Base-by-base conservation (phyloP, 2,113 vertebrate genomes). In the Daubentonia madagascariensis region DNA sequence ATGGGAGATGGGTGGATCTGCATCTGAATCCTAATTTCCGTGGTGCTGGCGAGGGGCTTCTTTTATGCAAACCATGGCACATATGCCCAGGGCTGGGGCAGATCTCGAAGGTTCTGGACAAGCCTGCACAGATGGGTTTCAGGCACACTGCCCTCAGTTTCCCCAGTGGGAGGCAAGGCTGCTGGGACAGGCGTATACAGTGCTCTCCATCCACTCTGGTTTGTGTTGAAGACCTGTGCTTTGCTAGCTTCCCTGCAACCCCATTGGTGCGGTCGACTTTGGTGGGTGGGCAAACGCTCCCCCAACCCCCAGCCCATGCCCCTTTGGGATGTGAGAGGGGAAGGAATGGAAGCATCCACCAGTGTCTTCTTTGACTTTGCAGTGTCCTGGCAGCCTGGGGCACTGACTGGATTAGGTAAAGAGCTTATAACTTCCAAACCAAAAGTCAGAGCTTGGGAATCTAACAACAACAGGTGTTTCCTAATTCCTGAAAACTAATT, bases 11-110 rank as follows among this genome's bases (percentile, higher is more conserved):
- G 50, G 35, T 16, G 63, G 16, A 4, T 67, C 35, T 10, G 50
- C 3, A 0, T 37, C 32, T 25, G 11, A 12, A 25, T 37, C 59
- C 50, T 43, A 0, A 0, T 63, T 54, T 35, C 54, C 40, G 43
- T 5, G 25, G 63, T 25, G 8, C 63, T 57, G 52, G 25, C 17
- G 48, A 72, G 11, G n/a, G 12, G 23, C 8, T 14, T 67, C 40
- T 45, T 17, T 57, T 9, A 11, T 8, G n/a, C 6, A 6, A 72
- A 45, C 35, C 13, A 0, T 4, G 45, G 25, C 6, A 4, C 20
- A 0, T 35, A 52, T 57, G 37, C n/a, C 8, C n/a, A 8, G 61
- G 80, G 35, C 12, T 0, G 13, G 50, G 28, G 18, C 7, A 2
- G 57, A 35, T 48, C 65, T 37, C 18, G 0, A 30, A 6, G 48